Evolutionary conservation across 2,797 vertebrate species (phyloP).

Genomic region (Enteromius unitaeniatus): DNA sequence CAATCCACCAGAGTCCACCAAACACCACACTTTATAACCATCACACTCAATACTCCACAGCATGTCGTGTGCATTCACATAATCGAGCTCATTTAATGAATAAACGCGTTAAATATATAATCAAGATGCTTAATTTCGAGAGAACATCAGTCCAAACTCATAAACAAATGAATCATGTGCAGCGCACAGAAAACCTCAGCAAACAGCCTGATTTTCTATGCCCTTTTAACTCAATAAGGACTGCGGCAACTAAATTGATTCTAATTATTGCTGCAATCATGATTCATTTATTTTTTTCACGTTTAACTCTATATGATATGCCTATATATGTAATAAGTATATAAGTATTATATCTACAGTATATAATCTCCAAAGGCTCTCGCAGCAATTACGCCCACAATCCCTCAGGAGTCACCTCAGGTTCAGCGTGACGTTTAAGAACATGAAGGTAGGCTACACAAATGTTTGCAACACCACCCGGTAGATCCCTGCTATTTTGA

Average conservation of each 20-base stretch:
- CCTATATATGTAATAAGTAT: background rate
- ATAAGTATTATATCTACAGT: too few relatives aligned
- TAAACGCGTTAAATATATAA: background rate
- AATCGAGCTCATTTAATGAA: background rate
- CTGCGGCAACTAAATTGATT: background rate
- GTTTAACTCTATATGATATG: background rate
- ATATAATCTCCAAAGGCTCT: background rate
- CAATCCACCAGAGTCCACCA: constrained; percentile 34
- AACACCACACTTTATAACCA: constrained; percentile 7
- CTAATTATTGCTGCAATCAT: constrained; percentile 5
- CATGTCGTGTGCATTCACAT: background rate
- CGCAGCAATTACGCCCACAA: background rate
- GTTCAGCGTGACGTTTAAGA: background rate
- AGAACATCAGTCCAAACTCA: constrained; percentile 8
- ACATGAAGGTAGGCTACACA: background rate
- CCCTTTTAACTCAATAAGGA: constrained; percentile 4
- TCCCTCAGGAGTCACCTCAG: background rate
- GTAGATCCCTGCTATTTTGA: background rate
- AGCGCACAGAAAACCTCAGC: background rate
- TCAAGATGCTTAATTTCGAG: background rate
- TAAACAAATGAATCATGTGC: background rate
- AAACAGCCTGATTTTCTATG: background rate
- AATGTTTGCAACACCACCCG: too few relatives aligned
- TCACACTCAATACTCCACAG: background rate
- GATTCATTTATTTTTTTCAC: constrained; percentile 4